These are phyloP conservation scores for Panulirus ornatus DNA, from an alignment of 1,140 invertebrate genomes.

Conservation along the genomic window DNA sequence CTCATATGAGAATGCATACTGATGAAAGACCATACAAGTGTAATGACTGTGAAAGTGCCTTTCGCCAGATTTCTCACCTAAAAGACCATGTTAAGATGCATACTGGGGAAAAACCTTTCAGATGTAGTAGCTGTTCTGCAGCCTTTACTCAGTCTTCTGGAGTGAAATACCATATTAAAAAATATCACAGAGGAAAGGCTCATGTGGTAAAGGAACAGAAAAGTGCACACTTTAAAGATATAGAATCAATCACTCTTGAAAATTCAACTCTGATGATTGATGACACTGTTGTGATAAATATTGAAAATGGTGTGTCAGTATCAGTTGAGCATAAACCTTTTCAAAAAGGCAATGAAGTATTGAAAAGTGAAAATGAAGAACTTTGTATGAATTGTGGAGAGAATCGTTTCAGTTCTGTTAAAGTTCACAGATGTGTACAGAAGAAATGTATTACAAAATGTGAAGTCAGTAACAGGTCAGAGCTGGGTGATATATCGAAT, in stretches of 20 bases:
- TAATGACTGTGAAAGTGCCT: slow-evolving; percentile 23
- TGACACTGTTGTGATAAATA: neutral
- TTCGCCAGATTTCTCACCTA: slow-evolving; percentile 44
- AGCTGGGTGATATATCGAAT: too few species aligned
- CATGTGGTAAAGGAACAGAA: slow-evolving; percentile 6
- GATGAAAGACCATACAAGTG: slow-evolving; percentile 39
- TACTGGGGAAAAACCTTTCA: slow-evolving; percentile 45
- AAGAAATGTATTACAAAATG: neutral
- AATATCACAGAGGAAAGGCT: slow-evolving; percentile 17
- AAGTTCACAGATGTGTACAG: neutral
- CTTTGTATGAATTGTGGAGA: neutral
- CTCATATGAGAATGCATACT: slow-evolving; percentile 50
- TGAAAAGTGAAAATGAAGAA: neutral
- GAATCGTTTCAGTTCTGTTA: neutral
- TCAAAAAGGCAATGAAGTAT: neutral
- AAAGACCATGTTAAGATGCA: slow-evolving; percentile 46
- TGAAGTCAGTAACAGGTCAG: neutral
- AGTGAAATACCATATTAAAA: slow-evolving; percentile 30
- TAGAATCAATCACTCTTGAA: neutral
- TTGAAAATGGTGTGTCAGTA: neutral
- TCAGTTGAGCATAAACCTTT: neutral
- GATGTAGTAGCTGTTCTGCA: slow-evolving; percentile 16
- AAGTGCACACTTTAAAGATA: neutral
- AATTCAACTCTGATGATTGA: neutral
- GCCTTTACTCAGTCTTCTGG: slow-evolving; percentile 40